Base-by-base conservation (phyloP, 1,140 invertebrate genomes). In the Yoshiicerus persimilis region DNA sequence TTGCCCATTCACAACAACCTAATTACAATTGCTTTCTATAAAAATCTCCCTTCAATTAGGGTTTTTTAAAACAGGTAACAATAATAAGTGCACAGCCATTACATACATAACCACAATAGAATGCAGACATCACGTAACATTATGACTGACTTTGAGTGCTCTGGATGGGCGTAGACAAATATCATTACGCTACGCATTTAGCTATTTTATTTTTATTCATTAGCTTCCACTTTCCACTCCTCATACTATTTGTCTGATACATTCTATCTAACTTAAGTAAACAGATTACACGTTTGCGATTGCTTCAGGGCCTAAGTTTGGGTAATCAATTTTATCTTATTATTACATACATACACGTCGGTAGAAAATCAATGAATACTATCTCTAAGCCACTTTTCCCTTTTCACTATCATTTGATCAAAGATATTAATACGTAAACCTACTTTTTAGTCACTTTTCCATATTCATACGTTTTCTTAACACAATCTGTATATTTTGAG, bases 121-220 rank as follows among this genome's bases (percentile, higher is more conserved):
- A 27, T 70, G 64, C 64, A 70, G 64, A 70, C 27, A 70, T 30
- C 27, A 70, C 23, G 64, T 70, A 70, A 70, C 27, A 30, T 70
- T 27, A 70, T 70, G 64, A 70, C 27, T 70, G 64, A 70, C 64
- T 70, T 70, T 70, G 64, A 70, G 64, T 70, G 64, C 64, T 36
- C n/a, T 36, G 4, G 32, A 38, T 36, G 75, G 75, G 75, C 75
- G 75, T 80, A 80, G 20, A 80, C 75, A 36, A 80, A 80, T 36
- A 80, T 80, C 75, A 36, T 80, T 80, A 80, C 32, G 75, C 75
- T 80, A 38, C 34, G 13, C 9, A 80, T 80, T n/a, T 36, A 36
- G 25, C 66, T 70, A 80, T 80, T 80, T 36, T 80, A 80, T 80
- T 80, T 80, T 80, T 80, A 80, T 80, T 80, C 75, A 80, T 32